Conservation (phyloP, 2,888 invertebrate species). For the Lottia scabra region DNA sequence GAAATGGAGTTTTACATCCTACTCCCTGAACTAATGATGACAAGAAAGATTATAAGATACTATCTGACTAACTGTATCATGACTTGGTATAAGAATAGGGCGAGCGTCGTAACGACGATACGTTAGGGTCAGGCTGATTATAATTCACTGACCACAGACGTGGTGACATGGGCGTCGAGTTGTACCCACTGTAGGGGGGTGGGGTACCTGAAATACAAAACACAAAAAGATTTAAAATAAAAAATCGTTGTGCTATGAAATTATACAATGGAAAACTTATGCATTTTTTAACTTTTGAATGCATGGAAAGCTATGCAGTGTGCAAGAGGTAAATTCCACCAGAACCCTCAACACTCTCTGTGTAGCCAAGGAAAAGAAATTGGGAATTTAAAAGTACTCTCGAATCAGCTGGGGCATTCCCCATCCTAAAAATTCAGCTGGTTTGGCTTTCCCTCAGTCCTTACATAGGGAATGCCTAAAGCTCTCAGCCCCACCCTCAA, state of each 20-base stretch:
- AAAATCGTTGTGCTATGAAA: too few relatives aligned
- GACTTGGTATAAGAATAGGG: constrained; percentile 18
- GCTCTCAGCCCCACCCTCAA: too few relatives aligned
- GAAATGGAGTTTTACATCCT: too few relatives aligned
- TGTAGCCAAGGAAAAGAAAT: neutral
- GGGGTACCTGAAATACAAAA: constrained; percentile 25
- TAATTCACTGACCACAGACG: constrained; percentile 33
- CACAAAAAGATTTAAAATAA: too few relatives aligned
- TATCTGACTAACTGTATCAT: neutral
- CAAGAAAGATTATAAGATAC: too few relatives aligned
- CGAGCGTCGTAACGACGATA: constrained; percentile 21
- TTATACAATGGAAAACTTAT: neutral
- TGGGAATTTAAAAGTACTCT: too few relatives aligned
- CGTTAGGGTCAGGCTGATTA: constrained; percentile 28
- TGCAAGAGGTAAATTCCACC: constrained; percentile 7
- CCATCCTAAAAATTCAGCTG: too few relatives aligned
- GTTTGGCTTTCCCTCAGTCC: too few relatives aligned
- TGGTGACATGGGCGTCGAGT: constrained; percentile 17
- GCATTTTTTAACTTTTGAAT: neutral
- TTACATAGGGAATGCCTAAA: too few relatives aligned
- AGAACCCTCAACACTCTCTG: constrained; percentile 16
- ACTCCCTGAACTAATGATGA: too few relatives aligned
- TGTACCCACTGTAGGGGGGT: constrained; percentile 9
- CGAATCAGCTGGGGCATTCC: too few relatives aligned
- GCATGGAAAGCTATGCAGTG: neutral